These are phyloP conservation scores for Hydraecia micacea DNA, from an alignment of 2,888 invertebrate species.

Conservation along the genomic window DNA sequence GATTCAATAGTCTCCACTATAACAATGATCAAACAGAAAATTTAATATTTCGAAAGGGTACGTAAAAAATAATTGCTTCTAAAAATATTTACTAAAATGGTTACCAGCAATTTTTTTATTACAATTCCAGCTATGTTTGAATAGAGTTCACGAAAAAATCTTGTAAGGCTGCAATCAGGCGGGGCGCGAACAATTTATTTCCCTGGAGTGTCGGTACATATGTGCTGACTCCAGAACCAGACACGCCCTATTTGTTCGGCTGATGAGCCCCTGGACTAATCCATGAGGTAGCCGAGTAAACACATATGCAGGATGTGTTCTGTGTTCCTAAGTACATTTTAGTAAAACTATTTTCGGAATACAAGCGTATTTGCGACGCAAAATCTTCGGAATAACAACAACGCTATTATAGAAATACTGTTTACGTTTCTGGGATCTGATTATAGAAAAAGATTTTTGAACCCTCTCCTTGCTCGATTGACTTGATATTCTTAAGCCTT, in stretches of 20 bases:
- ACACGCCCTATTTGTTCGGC: constrained; percentile 85
- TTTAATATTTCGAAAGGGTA: not conserved
- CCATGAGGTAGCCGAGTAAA: constrained; percentile 66
- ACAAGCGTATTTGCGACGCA: constrained; percentile 16
- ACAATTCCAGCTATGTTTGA: constrained; percentile 45
- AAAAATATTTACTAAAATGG: constrained; percentile 25
- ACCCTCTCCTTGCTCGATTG: constrained; percentile 35
- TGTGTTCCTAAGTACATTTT: constrained; percentile 53
- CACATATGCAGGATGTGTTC: constrained; percentile 63
- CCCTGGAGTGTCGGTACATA: constrained; percentile 86
- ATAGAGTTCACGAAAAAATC: constrained; percentile 75
- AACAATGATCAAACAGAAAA: not conserved
- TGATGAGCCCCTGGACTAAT: constrained; percentile 79
- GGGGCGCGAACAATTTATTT: constrained; percentile 85
- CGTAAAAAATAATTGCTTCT: not conserved
- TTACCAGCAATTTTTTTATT: constrained; percentile 46
- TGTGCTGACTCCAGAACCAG: constrained; percentile 83
- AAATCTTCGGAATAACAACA: constrained; percentile 7
- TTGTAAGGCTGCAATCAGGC: constrained; percentile 83
- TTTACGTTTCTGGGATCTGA: constrained; percentile 18
- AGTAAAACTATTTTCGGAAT: constrained; percentile 30
- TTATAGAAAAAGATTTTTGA: constrained; percentile 30
- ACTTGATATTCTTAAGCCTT: constrained; percentile 47
- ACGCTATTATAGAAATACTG: constrained; percentile 1
- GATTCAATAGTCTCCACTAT: not conserved